Evolutionary conservation across 2,113 vertebrate genomes (phyloP).

Genomic region (Irena cyanogastra): DNA sequence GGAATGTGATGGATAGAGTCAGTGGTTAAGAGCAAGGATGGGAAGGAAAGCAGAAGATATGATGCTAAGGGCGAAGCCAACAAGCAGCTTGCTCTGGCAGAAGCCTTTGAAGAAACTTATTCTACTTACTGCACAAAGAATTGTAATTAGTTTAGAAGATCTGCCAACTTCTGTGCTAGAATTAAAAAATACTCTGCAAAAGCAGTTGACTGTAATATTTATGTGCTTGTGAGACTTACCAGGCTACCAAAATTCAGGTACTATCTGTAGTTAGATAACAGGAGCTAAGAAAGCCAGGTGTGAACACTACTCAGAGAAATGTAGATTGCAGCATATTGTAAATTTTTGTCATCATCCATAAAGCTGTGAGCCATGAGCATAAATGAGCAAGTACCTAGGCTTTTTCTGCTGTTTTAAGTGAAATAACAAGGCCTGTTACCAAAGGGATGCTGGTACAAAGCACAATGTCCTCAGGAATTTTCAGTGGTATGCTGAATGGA

Average conservation of each 20-base stretch:
- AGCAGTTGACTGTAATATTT: not conserved
- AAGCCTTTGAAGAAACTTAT: not conserved
- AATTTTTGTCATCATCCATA: not conserved
- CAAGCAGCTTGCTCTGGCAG: not conserved
- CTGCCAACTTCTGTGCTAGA: not conserved
- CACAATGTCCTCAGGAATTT: not conserved
- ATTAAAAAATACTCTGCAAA: not conserved
- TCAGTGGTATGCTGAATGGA: not conserved
- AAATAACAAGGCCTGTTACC: not conserved
- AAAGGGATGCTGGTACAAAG: not conserved
- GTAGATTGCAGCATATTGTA: not conserved
- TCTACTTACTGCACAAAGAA: not conserved
- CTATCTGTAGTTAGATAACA: not conserved
- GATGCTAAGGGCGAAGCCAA: not conserved
- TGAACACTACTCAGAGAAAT: not conserved
- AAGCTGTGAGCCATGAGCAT: not conserved
- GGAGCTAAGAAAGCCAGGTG: not conserved
- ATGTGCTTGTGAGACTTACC: not conserved
- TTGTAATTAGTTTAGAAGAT: not conserved
- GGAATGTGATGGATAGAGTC: constrained; percentile 17
- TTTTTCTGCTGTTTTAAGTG: not conserved
- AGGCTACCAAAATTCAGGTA: not conserved
- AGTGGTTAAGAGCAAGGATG: constrained; percentile 7
- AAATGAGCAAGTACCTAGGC: not conserved
- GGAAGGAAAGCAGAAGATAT: not conserved